Conservation (phyloP, 1,140 invertebrate species). For the Aphis gossypii region DNA sequence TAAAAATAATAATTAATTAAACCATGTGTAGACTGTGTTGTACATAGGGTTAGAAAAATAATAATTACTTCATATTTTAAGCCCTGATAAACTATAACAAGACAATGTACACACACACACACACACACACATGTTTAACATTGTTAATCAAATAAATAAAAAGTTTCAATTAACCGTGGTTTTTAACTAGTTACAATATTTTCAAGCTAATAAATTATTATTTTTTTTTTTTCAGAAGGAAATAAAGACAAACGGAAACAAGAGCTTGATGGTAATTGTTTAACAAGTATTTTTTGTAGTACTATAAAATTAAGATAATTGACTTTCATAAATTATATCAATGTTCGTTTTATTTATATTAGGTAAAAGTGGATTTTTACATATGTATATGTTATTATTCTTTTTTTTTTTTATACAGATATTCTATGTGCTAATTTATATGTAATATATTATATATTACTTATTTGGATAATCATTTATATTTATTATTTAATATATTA, state of each 20-base stretch:
- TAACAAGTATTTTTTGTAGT: neutral
- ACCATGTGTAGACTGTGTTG: no score
- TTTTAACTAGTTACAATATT: neutral
- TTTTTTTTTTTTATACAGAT: neutral
- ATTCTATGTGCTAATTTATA: neutral
- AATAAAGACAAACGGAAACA: conserved; percentile 35
- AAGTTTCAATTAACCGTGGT: no score
- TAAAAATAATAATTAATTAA: no score
- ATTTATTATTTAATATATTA: neutral
- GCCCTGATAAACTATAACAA: no score
- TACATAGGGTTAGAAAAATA: no score
- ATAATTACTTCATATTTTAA: no score
- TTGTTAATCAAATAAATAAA: no score
- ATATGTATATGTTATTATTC: neutral
- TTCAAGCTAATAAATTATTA: neutral
- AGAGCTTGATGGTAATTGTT: conserved; percentile 43
- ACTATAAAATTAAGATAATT: neutral
- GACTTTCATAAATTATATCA: neutral
- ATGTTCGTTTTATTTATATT: neutral
- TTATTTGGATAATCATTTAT: neutral
- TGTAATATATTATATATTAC: neutral
- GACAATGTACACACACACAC: no score
- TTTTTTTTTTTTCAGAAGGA: conserved; percentile 43
- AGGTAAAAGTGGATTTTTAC: neutral
- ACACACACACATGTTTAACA: no score